These are phyloP conservation scores for Drosophila rubida DNA, from an alignment of 2,888 invertebrate species.

Conservation along the genomic window DNA sequence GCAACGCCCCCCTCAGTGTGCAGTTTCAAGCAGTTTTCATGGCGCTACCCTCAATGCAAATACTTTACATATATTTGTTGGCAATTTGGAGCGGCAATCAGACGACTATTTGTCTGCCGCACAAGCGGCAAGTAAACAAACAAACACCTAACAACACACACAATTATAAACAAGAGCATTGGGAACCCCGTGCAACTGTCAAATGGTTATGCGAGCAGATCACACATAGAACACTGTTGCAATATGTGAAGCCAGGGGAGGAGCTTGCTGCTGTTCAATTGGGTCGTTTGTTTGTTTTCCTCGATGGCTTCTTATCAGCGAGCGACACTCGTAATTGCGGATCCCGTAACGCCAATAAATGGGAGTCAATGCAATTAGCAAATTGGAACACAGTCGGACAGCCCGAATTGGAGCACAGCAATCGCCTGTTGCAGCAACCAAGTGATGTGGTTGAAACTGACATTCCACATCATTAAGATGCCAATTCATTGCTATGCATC, in stretches of 20 bases:
- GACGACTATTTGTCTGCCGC: conserved; percentile 50
- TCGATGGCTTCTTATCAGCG: conserved; percentile 45
- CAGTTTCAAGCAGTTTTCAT: conserved; percentile 1
- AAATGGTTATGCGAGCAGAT: conserved; percentile 6
- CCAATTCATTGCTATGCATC: conserved; percentile 18
- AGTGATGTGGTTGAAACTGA: conserved; percentile 5
- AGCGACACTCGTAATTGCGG: not conserved
- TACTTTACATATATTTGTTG: conserved; percentile 44
- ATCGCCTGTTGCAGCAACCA: conserved; percentile 2
- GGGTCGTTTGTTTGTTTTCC: conserved; percentile 19
- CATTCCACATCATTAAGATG: conserved; percentile 6
- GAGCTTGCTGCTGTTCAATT: conserved; percentile 1
- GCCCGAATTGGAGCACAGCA: conserved; percentile 56
- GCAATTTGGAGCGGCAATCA: conserved; percentile 49
- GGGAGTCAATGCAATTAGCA: conserved; percentile 45
- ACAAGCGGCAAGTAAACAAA: conserved; percentile 34
- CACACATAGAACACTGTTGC: not conserved
- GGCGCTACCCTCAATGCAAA: conserved; percentile 27
- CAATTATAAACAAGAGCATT: conserved; percentile 27
- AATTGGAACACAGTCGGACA: conserved; percentile 41
- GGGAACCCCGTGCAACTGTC: not conserved
- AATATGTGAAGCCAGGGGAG: not conserved
- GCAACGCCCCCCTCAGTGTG: not conserved
- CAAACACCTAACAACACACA: conserved; percentile 27
- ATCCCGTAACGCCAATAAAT: conserved; percentile 10